Percentiles rank a stretch among this genome's conserved stretches.
Evolutionary conservation across 2,797 vertebrate species (phyloP).

Genomic region (Cephalopachus bancanus): DNA sequence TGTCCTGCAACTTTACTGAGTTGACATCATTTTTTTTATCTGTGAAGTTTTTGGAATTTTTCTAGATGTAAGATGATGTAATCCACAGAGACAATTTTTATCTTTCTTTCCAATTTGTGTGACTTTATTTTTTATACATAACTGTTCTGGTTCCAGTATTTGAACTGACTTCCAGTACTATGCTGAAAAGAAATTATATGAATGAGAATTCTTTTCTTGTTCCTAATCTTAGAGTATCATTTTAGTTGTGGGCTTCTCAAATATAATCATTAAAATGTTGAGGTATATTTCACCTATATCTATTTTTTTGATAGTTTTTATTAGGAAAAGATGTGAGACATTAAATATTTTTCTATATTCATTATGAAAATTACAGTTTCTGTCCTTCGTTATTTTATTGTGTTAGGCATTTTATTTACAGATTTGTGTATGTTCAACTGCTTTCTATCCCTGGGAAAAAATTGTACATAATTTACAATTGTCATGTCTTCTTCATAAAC

Average conservation of each 20-base stretch:
- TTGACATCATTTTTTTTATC: too few relatives aligned
- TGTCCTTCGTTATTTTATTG: not conserved
- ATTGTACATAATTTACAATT: too few relatives aligned
- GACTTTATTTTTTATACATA: not conserved
- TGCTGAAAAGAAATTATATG: not conserved
- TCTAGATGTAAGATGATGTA: too few relatives aligned
- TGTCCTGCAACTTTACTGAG: too few relatives aligned
- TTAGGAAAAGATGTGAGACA: not conserved
- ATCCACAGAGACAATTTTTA: too few relatives aligned
- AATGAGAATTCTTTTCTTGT: not conserved
- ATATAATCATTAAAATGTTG: not conserved
- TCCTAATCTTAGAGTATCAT: not conserved
- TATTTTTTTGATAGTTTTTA: not conserved
- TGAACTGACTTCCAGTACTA: not conserved
- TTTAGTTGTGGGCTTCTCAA: not conserved
- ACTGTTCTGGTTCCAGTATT: not conserved
- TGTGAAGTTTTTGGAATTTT: too few relatives aligned
- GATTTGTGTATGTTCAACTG: not conserved
- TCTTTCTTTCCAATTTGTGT: too few relatives aligned
- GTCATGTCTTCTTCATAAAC: too few relatives aligned
- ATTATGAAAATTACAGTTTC: too few relatives aligned
- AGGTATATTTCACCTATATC: not conserved
- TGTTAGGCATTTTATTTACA: not conserved
- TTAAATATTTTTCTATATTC: not conserved
- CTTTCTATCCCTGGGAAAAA: not conserved